Conservation (phyloP, 2,113 vertebrate genomes). For the Oncorhynchus clarkii region DNA sequence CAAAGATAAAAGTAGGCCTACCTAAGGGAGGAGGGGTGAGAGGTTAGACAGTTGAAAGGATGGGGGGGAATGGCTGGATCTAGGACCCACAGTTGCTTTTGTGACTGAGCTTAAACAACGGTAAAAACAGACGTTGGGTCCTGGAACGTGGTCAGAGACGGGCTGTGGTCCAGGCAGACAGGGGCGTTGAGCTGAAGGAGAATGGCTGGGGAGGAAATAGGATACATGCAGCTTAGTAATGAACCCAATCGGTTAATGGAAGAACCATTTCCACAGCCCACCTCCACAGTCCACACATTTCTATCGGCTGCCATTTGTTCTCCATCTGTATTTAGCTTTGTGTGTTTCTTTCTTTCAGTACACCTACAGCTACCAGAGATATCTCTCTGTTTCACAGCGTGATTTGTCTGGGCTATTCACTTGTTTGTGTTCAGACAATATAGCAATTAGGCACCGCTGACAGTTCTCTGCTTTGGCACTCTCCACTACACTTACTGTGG, state of each 20-base stretch:
- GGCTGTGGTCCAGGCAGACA: neutral
- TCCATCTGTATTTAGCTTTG: neutral
- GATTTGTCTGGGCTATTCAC: neutral
- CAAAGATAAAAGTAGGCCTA: too few relatives aligned
- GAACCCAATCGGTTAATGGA: constrained; percentile 3
- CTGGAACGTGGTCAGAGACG: constrained; percentile 17
- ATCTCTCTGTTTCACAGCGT: neutral
- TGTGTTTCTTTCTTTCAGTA: neutral
- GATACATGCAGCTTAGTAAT: neutral
- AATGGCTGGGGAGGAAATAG: constrained; percentile 6
- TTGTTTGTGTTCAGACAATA: constrained; percentile 17
- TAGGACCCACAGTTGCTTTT: neutral
- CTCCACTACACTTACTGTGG: too few relatives aligned
- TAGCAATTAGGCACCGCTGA: constrained; percentile 18
- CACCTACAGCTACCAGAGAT: neutral
- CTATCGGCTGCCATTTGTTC: neutral
- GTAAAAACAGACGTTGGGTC: constrained; percentile 46
- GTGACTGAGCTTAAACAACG: constrained; percentile 6
- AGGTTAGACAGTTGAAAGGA: neutral
- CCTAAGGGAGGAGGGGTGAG: too few relatives aligned
- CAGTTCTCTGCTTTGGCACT: neutral
- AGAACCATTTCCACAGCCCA: constrained; percentile 15
- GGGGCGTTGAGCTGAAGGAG: neutral
- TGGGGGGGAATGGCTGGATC: neutral
- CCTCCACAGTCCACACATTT: neutral